These are phyloP conservation scores for Sycophila texana DNA, from an alignment of 2,888 invertebrate species.

Conservation along the genomic window DNA sequence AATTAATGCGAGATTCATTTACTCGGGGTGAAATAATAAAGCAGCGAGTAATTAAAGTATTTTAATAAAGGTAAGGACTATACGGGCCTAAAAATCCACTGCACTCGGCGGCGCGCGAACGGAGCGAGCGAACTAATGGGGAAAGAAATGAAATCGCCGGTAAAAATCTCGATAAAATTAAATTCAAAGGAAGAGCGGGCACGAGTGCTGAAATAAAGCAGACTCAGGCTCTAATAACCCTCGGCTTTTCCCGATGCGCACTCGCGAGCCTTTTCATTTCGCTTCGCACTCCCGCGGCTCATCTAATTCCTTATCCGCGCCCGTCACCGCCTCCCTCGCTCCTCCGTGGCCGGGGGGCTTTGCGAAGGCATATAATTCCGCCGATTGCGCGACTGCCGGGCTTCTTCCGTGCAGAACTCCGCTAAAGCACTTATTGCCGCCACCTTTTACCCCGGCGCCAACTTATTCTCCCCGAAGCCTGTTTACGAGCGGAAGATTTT, in stretches of 20 bases:
- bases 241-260: conserved; percentile 52
- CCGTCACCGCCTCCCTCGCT: neutral
- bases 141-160: too few species aligned
- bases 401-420: conserved; percentile 41
- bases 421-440: conserved; percentile 40
- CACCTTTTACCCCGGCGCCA: conserved; percentile 5
- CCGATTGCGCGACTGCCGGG: conserved; percentile 25
- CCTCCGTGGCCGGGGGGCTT: neutral
- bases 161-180: neutral
- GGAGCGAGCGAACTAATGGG: too few species aligned
- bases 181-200: conserved; percentile 4
- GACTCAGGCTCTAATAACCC: conserved; percentile 23
- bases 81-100: too few species aligned
- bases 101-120: too few species aligned
- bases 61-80: too few species aligned
- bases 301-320: conserved; percentile 39
- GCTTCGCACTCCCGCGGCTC: conserved; percentile 42
- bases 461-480: conserved; percentile 8
- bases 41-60: too few species aligned
- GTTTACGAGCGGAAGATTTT: conserved; percentile 7
- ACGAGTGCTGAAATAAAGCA: conserved; percentile 6
- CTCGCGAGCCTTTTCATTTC: conserved; percentile 31
- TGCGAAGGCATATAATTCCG: conserved; percentile 19
- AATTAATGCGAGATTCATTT: too few species aligned
- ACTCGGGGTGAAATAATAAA: too few species aligned